Base-by-base conservation (phyloP, 2,113 vertebrate species). In the Alethe castanea region DNA sequence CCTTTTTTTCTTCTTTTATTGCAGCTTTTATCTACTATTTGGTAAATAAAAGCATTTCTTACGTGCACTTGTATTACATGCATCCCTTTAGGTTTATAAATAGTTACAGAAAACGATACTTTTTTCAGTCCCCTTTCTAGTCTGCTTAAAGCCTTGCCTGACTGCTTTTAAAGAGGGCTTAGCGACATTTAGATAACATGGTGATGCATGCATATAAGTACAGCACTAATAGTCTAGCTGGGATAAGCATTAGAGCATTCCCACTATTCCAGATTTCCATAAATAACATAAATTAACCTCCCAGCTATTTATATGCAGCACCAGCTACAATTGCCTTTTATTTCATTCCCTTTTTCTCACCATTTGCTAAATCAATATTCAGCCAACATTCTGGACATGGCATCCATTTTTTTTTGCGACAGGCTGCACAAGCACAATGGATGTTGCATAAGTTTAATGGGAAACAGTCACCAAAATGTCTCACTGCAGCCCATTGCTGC, bases 181-280 rank as follows among this genome's bases (percentile, higher is more conserved):
- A 92, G 72, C 9, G 1, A 83, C 88, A 64, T 92, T 94, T 66
- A 86, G 94, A 86, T 90, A 88, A 86, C 71, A 92, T 65, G 73
- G 76, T 61, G 80, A 83, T 95, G 80, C 36, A 78, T 81, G 90
- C 61, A 56, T 74, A 45, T 69, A 92, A 81, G 88, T 94, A 65
- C 60, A 80, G 66, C 70, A 62, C 88, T 93, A 90, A 90, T 76
- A 95, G 83, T 65, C 82, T 88, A 72, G 85, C 88, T 94, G 92
- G 89, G 81, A 95, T 94, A 92, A 94, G 94, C 61, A 86, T 94
- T 94, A 89, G 54, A 92, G 95, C 80, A 94, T 96, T 97, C 94
- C 86, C 91, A 94, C 91, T 95, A 96, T 95, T 73, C 91, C 89
- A 96, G 86, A 96, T 95, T 96, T 96, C 94, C 95, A 95, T 94